Evolutionary conservation across 2,113 vertebrate genomes (phyloP), one percentile per base, ranked within the genome.

Genomic region (Triplophysa dalaica): DNA sequence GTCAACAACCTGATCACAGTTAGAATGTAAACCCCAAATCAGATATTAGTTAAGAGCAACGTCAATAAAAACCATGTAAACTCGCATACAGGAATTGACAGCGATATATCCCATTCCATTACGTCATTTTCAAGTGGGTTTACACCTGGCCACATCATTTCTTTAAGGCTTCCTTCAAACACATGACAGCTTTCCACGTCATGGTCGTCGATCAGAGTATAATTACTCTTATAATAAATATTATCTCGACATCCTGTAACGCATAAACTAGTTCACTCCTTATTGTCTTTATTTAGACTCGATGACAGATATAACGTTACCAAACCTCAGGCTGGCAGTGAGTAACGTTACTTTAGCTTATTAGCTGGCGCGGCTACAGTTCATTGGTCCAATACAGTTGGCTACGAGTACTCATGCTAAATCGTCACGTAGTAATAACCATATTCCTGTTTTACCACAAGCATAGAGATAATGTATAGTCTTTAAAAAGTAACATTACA

Each of bases 291-390:
- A 64, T 50, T 48, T 50, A 41, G 58, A n/a, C 22, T 21, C 16
- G 19, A 52, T 75, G 73, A 75, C 73, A 75, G 73, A 60, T 75
- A 41, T 50, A 29, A 29, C 4, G 29, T 29, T 3, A 54, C n/a
- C 41, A 29, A 48, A 50, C 21, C 48, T 22, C 60, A 19, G 43
- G 41, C 22, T 75, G 43, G 62, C 45, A 75, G 33, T n/a, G n/a
- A n/a, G n/a, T 17, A 16, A 21, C 52, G n/a, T 16, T 16, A 21
- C 1, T 48, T 56, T 75, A 75, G 73, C 60, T 75, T 1, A 60
- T 75, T 75, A 75, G 60, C 73, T 50, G 26, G 73, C 41, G 8
- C 50, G 61, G 60, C 73, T 56, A 63, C 58, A 50, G 48, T 9
- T 21, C 17, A 56, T 56, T 7, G 17, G 48, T 4, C 60, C 26